Percentiles rank a stretch among this genome's conserved stretches.
These are phyloP conservation scores for Caretta caretta DNA, from an alignment of 2,113 vertebrate genomes.

Conservation along the genomic window DNA sequence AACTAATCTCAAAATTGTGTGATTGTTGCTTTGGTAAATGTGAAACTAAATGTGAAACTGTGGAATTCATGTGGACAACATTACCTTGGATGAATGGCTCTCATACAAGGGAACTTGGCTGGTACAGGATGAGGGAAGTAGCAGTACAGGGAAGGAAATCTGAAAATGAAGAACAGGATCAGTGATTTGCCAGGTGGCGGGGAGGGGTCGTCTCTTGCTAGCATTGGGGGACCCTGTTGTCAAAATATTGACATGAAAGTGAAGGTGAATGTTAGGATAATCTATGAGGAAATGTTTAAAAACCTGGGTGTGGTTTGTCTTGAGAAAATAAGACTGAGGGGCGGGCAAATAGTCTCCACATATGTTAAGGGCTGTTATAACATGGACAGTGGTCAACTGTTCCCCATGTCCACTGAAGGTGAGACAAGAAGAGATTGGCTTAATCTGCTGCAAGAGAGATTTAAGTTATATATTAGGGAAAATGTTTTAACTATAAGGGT, in stretches of 20 bases:
- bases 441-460: not conserved
- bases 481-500: not conserved
- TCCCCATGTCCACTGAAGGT: not conserved
- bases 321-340: not conserved
- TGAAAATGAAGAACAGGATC: slow-evolving; percentile 1
- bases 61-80: not conserved
- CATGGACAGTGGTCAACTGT: not conserved
- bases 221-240: not conserved
- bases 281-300: not conserved
- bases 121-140: not conserved
- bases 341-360: not conserved
- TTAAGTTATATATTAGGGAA: not conserved
- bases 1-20: slow-evolving; percentile 24
- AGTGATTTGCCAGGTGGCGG: not conserved
- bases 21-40: not conserved
- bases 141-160: not conserved
- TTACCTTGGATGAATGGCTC: not conserved
- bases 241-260: not conserved
- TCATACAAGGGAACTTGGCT: not conserved
- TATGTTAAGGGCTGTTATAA: not conserved
- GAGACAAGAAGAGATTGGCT: not conserved
- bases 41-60: not conserved
- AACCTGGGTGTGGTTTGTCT: not conserved
- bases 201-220: not conserved
- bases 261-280: not conserved